Evolutionary conservation across 1,140 invertebrate genomes (phyloP), one percentile per base, ranked within the genome.

Genomic region (Meloidogyne floridensis): DNA sequence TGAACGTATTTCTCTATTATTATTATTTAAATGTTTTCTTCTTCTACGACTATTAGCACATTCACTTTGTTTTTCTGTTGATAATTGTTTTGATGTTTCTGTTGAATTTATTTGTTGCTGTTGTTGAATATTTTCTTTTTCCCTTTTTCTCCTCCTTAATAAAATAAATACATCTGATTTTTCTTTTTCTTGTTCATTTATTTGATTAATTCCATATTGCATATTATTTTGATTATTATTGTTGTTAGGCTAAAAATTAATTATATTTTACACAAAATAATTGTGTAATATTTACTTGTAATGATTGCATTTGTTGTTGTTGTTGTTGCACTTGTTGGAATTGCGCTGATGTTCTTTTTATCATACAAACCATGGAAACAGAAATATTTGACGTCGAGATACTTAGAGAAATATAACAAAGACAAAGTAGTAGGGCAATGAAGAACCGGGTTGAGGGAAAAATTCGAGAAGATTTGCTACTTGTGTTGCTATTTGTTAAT

Each of bases 371-470:
- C 75, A 85, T 82, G 3, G 59, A 75, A 2, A 85, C 79, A 10
- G 84, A 85, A 18, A 85, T 76, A 72, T 84, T 84, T 42, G 69
- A 74, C 2, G 83, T 84, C 15, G 83, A 85, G 42, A 89, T 84
- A 59, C 85, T 75, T 15, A 89, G 56, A 18, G 87, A 86, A 75
- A 89, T 84, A 77, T 86, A 89, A 53, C 87, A 89, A n/a, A 90
- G 54, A 65, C 87, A 90, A 15, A 89, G 76, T 13, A 89, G 72
- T n/a, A 89, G 73, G 15, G 87, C 88, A 43, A 89, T 84, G 72
- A 89, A 90, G 78, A 89, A 87, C 15, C 87, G 84, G 10, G 85
- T 86, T 13, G 87, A 89, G 4, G 87, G 87, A 70, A 89, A 89
- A 18, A 88, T 90, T 75, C 75, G 81, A 11, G 86, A 65, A 18